Evolutionary conservation across 1,140 invertebrate species (phyloP), one percentile per base, ranked within the genome.

Genomic region (Macrobrachium nipponense): DNA sequence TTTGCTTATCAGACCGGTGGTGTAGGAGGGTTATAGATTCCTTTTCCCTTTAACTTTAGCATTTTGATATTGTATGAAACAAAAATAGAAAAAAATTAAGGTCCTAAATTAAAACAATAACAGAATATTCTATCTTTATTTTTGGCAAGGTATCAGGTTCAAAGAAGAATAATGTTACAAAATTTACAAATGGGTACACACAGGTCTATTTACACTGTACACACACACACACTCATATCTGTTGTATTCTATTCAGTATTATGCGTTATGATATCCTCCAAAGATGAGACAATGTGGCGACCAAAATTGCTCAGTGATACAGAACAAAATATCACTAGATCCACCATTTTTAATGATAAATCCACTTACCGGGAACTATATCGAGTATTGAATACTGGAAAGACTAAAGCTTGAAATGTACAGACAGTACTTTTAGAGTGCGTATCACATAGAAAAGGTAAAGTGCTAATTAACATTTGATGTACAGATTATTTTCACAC

Each of bases 141-240:
- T 83, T 83, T 83, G 81, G 81, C 75, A 83, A 83, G 81, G 76
- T 83, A 83, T 83, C 75, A 83, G 72, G 81, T 83, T 83, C 61
- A 83, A 83, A 76, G 81, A 83, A 83, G 73, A 75, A 82, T 64
- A 83, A 76, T 83, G 51, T 83, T 83, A 83, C 81, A 83, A 83
- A 83, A 83, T 83, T 83, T 83, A 83, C 81, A 83, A 83, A 83
- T 83, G 81, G 75, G 81, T 73, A 83, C 81, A 83, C 81, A 83
- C 81, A 83, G 60, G 20, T 70, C 70, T 83, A 83, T 83, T 23
- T 83, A 83, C 81, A 83, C 81, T 83, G 81, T 83, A 83, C 81
- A 83, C 68, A 72, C 72, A 64, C 60, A 61, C 72, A 36, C 62
- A 23, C 27, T 23, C 62, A 76, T 73, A 64, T 51, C 51, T 72